Evolutionary conservation across 1,140 invertebrate species (phyloP).

Genomic region (Atta texana): DNA sequence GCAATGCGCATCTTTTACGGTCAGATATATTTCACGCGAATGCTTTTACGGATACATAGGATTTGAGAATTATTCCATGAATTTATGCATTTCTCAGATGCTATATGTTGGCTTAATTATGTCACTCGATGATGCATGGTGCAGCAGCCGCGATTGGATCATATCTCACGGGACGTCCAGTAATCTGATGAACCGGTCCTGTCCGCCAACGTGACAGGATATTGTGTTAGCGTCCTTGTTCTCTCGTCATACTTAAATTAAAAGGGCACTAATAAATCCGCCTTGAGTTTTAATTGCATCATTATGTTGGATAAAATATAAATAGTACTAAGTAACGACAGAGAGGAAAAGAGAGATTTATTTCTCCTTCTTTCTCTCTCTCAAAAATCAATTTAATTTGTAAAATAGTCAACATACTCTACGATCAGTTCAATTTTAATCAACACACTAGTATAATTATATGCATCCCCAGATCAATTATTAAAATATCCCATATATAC

Average conservation of each 20-base stretch:
- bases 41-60: not conserved
- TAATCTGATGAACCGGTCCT: slow-evolving; percentile 68
- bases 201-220: slow-evolving; percentile 38
- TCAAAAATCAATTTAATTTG: not conserved
- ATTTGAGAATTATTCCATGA: slow-evolving; percentile 26
- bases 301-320: not conserved
- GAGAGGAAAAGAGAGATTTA: not conserved
- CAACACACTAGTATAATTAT: not conserved
- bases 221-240: slow-evolving; percentile 49
- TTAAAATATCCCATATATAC: not conserved
- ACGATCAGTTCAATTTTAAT: not conserved
- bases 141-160: slow-evolving; percentile 71
- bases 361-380: not conserved
- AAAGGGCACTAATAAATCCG: not conserved
- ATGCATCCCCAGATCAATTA: not conserved
- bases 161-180: slow-evolving; percentile 68
- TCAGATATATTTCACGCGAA: not conserved
- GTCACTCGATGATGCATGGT: slow-evolving; percentile 73
- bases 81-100: slow-evolving; percentile 64
- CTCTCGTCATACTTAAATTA: slow-evolving; percentile 43
- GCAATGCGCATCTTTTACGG: not conserved
- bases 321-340: not conserved
- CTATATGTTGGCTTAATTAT: slow-evolving; percentile 67
- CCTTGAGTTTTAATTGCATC: not conserved
- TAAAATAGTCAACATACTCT: not conserved